Conservation (phyloP, 1,140 invertebrate genomes). For the Linepithema humile region DNA sequence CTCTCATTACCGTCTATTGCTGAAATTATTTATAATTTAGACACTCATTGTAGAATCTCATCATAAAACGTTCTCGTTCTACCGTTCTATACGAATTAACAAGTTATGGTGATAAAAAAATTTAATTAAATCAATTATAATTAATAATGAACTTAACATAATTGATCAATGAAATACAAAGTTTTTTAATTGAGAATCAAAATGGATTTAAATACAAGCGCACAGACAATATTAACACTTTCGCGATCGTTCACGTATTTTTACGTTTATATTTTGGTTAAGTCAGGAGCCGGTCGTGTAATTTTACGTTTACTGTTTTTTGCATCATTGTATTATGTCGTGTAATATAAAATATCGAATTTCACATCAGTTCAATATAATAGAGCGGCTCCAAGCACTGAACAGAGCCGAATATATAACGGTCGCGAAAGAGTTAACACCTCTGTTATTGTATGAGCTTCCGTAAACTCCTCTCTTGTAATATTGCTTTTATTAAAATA, state of each 20-base stretch:
- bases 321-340: no score
- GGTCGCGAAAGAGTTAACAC: no score
- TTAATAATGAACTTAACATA: neutral
- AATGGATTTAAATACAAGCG: neutral
- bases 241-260: no score
- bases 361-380: no score
- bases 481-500: neutral
- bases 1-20: conserved; percentile 22
- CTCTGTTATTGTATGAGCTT: neutral
- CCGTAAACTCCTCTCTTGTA: neutral
- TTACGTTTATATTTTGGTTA: no score
- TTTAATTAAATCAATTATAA: neutral
- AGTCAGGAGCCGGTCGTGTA: no score
- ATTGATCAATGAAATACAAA: neutral
- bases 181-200: neutral
- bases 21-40: conserved; percentile 33
- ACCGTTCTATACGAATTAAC: neutral
- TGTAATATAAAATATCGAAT: no score
- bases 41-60: neutral
- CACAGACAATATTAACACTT: neutral
- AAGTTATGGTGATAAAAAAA: neutral
- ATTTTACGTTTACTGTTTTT: no score
- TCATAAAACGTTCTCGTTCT: neutral
- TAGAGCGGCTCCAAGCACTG: no score
- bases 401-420: no score